Evolutionary conservation across 2,888 invertebrate genomes (phyloP).

Genomic region (Carpatolechia fugitivella): DNA sequence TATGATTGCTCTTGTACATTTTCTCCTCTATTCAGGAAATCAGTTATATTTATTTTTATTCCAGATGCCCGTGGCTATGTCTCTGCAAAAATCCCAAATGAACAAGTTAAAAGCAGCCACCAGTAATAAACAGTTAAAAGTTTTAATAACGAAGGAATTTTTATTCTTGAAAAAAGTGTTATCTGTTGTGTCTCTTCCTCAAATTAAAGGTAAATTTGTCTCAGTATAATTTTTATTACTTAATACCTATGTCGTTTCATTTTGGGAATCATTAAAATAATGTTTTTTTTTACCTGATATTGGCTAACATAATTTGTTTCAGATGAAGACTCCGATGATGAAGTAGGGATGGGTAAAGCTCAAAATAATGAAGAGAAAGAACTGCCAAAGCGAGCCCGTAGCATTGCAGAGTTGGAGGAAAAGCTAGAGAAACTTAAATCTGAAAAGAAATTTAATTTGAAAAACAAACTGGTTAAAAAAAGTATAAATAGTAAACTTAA

Average conservation of each 20-base stretch:
- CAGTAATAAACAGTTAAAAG: conserved; percentile 57
- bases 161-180: conserved; percentile 80
- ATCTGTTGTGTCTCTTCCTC: conserved; percentile 76
- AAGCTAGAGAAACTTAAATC: conserved; percentile 81
- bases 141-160: conserved; percentile 72
- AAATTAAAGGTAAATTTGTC: conserved; percentile 65
- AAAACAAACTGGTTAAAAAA: conserved; percentile 83
- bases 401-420: conserved; percentile 82
- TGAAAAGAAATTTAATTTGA: conserved; percentile 80
- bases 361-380: conserved; percentile 44
- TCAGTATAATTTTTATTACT: too few relatives aligned
- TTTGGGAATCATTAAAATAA: conserved; percentile 4
- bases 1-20: not conserved
- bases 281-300: not conserved
- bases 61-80: conserved; percentile 17
- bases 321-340: conserved; percentile 60
- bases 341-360: conserved; percentile 46
- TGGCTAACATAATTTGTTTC: conserved; percentile 22
- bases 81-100: conserved; percentile 8
- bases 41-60: not conserved
- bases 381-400: conserved; percentile 74
- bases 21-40: not conserved
- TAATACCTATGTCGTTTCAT: too few relatives aligned
- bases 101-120: too few relatives aligned
- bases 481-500: conserved; percentile 83